These are phyloP conservation scores for Nowickia ferox DNA, from an alignment of 2,888 invertebrate genomes.

Conservation along the genomic window DNA sequence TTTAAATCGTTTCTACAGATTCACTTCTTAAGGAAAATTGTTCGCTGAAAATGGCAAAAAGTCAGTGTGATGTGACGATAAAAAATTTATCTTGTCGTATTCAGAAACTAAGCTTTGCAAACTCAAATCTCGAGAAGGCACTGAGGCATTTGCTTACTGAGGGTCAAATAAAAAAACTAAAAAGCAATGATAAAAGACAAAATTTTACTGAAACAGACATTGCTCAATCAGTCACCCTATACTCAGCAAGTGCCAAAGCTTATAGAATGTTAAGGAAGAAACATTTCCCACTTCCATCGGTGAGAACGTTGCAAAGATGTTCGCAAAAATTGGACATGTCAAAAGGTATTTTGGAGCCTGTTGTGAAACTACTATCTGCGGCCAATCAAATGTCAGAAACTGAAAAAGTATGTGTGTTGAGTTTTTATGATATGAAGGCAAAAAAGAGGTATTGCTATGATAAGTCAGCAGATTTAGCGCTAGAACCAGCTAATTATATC, in stretches of 20 bases:
- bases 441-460: conserved; percentile 50
- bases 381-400: background rate
- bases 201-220: too few relatives aligned
- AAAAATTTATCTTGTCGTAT: conserved; percentile 19
- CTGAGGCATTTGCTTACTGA: background rate
- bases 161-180: conserved; percentile 34
- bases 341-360: background rate
- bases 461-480: conserved; percentile 34
- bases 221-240: too few relatives aligned
- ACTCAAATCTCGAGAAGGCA: background rate
- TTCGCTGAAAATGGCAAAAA: conserved; percentile 8
- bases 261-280: too few relatives aligned
- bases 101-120: conserved; percentile 26
- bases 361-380: conserved; percentile 6
- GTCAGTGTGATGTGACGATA: too few relatives aligned
- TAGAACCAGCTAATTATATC: conserved; percentile 51
- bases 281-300: background rate
- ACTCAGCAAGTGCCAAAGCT: too few relatives aligned
- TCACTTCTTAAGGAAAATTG: background rate
- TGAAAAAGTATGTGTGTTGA: conserved; percentile 52
- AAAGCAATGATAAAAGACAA: background rate
- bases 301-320: background rate
- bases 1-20: background rate
- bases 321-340: background rate
- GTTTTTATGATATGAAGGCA: conserved; percentile 38